These are phyloP conservation scores for Polydrusus pterygomalis DNA, from an alignment of 2,888 invertebrate species.

Conservation along the genomic window DNA sequence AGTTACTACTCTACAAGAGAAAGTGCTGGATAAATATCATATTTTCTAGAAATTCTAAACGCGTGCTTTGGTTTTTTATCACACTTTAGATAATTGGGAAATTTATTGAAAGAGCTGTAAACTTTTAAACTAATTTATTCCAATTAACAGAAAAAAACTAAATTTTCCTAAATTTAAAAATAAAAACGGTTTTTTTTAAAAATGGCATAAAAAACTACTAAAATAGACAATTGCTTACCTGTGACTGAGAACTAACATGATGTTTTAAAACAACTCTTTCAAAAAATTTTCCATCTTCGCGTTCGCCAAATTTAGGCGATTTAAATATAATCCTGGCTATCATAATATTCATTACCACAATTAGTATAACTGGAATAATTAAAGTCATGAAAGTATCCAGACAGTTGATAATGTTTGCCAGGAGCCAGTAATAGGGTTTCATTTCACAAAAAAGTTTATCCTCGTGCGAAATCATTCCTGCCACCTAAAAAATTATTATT, in stretches of 20 bases:
- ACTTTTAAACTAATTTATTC: too few relatives aligned
- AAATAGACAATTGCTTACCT: too few relatives aligned
- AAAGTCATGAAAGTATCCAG: conserved; percentile 78
- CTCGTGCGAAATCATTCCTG: conserved; percentile 71
- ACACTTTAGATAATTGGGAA: too few relatives aligned
- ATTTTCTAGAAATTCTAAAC: too few relatives aligned
- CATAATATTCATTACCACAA: conserved; percentile 79
- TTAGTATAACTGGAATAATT: conserved; percentile 77
- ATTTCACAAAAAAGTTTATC: conserved; percentile 73
- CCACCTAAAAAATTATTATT: conserved; percentile 67
- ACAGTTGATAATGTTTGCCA: conserved; percentile 76
- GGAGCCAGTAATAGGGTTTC: conserved; percentile 47
- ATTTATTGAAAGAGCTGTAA: too few relatives aligned
- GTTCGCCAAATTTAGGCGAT: conserved; percentile 72
- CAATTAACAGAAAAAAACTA: too few relatives aligned
- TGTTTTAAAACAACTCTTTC: conserved; percentile 62
- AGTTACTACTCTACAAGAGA: conserved; percentile 62
- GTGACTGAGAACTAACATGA: conserved; percentile 66
- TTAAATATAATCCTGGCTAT: conserved; percentile 75
- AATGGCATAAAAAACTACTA: too few relatives aligned
- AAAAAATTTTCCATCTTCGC: conserved; percentile 55
- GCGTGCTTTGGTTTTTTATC: too few relatives aligned
- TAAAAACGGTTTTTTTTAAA: too few relatives aligned
- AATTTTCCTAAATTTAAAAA: too few relatives aligned
- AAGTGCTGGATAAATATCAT: background rate